Evolutionary conservation across 2,113 vertebrate species (phyloP).

Genomic region (Falco punctatus): DNA sequence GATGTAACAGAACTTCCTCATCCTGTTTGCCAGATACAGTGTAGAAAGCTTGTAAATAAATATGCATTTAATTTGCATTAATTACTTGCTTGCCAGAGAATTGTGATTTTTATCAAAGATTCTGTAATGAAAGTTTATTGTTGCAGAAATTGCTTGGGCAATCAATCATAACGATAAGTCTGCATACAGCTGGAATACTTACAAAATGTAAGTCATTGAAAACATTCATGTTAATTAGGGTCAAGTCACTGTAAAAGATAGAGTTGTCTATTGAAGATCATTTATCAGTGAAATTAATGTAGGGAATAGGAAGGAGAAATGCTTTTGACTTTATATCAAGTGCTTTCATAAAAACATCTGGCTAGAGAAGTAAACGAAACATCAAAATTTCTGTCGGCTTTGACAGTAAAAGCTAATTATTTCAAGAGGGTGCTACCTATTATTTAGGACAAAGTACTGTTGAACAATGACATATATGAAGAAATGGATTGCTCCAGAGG

Average conservation of each 20-base stretch:
- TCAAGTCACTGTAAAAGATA: not conserved
- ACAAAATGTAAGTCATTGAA: not conserved
- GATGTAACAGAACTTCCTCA: not conserved
- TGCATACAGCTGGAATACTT: not conserved
- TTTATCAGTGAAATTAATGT: not conserved
- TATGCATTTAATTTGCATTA: slow-evolving; percentile 24
- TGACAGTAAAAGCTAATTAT: not conserved
- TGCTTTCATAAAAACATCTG: not conserved
- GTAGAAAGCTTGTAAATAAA: slow-evolving; percentile 14
- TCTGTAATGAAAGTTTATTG: not conserved
- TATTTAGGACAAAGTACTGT: not conserved
- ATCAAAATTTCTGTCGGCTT: not conserved
- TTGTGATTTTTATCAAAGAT: slow-evolving; percentile 22
- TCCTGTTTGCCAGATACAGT: not conserved
- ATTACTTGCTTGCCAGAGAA: not conserved
- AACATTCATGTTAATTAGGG: not conserved
- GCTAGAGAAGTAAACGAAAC: not conserved
- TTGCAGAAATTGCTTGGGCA: not conserved
- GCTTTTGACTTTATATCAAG: not conserved
- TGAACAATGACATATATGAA: not conserved
- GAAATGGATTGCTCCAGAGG: not conserved
- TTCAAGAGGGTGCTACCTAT: not conserved
- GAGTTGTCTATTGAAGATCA: not conserved
- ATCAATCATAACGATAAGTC: not conserved
- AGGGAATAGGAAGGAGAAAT: not conserved